These are phyloP conservation scores for Pseudomyrmex pallidus DNA, from an alignment of 1,140 invertebrate genomes.

Conservation along the genomic window DNA sequence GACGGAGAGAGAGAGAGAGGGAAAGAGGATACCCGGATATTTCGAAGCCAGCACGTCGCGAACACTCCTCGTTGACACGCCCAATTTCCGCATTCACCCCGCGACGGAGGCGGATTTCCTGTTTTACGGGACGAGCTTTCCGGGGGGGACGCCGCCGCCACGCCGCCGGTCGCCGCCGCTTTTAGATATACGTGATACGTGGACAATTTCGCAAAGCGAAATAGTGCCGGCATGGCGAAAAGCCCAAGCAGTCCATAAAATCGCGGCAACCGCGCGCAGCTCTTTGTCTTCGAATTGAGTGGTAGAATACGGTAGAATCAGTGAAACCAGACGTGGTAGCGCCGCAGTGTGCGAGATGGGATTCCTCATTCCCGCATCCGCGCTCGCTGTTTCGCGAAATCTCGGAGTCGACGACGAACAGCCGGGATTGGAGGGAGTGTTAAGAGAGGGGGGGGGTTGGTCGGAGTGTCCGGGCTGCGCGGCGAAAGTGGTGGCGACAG, in stretches of 20 bases:
- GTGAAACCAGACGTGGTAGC: constrained; percentile 3
- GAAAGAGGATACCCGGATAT: neutral
- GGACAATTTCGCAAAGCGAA: constrained; percentile 13
- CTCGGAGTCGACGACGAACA: neutral
- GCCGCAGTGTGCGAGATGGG: neutral
- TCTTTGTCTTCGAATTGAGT: constrained; percentile 46
- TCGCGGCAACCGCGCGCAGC: neutral
- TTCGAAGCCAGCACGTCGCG: neutral
- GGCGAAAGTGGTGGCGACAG: constrained; percentile 31
- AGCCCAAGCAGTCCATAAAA: constrained; percentile 42
- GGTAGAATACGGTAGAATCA: constrained; percentile 7
- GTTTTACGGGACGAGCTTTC: neutral
- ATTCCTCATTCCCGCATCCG: constrained; percentile 19
- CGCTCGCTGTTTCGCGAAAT: neutral
- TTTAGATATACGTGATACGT: constrained; percentile 7
- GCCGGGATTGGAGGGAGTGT: neutral
- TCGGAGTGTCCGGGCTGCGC: neutral
- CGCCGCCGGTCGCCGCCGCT: neutral
- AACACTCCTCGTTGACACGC: neutral
- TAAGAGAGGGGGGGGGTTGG: neutral
- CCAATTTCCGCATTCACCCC: neutral
- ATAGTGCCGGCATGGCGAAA: neutral
- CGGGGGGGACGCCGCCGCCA: neutral
- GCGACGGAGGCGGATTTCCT: neutral
- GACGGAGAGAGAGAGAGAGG: no score